A percentile compares a stretch with the other conserved stretches of the same genome.
These are phyloP conservation scores for Scaptomyza hsui DNA, from an alignment of 1,140 invertebrate species.

Conservation along the genomic window DNA sequence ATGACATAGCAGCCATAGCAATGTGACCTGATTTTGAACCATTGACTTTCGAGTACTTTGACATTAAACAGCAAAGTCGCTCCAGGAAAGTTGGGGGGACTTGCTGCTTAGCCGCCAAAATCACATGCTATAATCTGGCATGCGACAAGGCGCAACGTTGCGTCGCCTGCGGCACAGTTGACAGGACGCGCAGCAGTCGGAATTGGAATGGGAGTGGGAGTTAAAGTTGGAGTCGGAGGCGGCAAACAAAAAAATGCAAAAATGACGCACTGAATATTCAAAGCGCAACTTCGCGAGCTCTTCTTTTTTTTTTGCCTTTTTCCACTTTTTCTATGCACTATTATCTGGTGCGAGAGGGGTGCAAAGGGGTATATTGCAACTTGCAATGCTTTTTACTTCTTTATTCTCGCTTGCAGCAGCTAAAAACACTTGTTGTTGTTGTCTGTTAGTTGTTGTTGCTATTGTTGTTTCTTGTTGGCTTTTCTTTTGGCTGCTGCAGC, in stretches of 20 bases:
- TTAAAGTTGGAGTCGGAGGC: neutral
- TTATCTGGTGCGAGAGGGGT: neutral
- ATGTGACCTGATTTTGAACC: constrained; percentile 72
- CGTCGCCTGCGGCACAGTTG: constrained; percentile 33
- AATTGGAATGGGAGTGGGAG: neutral
- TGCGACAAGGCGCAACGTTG: constrained; percentile 47
- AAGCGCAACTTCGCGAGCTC: constrained; percentile 64
- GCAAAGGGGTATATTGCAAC: neutral
- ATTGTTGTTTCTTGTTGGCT: constrained; percentile 43
- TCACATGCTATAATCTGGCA: constrained; percentile 72
- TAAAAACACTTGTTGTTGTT: constrained; percentile 34
- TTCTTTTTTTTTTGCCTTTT: constrained; percentile 29
- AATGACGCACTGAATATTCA: constrained; percentile 81
- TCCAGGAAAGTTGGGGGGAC: rapidly evolving
- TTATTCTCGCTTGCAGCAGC: constrained; percentile 37
- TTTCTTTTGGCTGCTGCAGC: constrained; percentile 47
- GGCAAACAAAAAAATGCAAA: constrained; percentile 36
- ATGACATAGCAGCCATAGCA: constrained; percentile 48
- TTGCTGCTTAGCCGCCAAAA: constrained; percentile 34
- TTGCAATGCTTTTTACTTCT: constrained; percentile 1
- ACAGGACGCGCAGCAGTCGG: constrained; percentile 20
- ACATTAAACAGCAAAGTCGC: constrained; percentile 39
- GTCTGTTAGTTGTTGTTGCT: constrained; percentile 17
- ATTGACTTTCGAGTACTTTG: constrained; percentile 61
- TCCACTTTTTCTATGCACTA: constrained; percentile 3